phyloP scores from a whole-genome alignment of 2,113 vertebrate species.

The Eurypyga helias region DNA sequence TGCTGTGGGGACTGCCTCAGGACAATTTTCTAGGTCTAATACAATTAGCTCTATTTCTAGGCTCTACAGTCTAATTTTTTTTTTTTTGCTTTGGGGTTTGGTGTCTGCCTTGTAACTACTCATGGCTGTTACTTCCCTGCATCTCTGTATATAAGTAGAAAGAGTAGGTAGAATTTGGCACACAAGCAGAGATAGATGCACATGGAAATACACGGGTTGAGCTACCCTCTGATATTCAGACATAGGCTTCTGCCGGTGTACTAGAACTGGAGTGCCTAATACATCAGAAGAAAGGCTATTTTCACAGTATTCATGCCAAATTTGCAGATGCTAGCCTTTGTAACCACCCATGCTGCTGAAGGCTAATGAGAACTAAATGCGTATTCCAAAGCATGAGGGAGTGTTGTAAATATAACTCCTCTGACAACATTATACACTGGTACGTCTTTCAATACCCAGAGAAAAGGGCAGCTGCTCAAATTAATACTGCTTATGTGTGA shows the following conservation, averaged over 20 bases:
- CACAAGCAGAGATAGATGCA: neutral
- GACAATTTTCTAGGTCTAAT: neutral
- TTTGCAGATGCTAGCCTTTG: slow-evolving; percentile 12
- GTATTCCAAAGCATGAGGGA: neutral
- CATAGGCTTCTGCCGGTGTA: neutral
- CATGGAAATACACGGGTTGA: neutral
- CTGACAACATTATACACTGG: neutral
- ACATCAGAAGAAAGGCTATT: slow-evolving; percentile 2
- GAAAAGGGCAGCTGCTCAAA: slow-evolving; percentile 16
- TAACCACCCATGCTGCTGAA: slow-evolving; percentile 27
- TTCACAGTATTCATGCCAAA: neutral
- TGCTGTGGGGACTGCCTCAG: neutral
- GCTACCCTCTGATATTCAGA: neutral
- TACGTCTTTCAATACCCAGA: neutral
- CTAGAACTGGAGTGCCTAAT: neutral
- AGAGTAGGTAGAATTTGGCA: neutral
- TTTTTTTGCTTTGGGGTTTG: neutral
- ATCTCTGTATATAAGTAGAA: neutral
- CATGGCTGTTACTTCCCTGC: neutral
- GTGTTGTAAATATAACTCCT: slow-evolving; percentile 41
- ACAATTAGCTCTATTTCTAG: neutral
- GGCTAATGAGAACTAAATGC: neutral
- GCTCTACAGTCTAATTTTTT: neutral
- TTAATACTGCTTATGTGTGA: neutral
- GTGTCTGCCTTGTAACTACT: neutral